Base-by-base conservation (phyloP, 2,113 vertebrate species). In the Phocoena phocoena region DNA sequence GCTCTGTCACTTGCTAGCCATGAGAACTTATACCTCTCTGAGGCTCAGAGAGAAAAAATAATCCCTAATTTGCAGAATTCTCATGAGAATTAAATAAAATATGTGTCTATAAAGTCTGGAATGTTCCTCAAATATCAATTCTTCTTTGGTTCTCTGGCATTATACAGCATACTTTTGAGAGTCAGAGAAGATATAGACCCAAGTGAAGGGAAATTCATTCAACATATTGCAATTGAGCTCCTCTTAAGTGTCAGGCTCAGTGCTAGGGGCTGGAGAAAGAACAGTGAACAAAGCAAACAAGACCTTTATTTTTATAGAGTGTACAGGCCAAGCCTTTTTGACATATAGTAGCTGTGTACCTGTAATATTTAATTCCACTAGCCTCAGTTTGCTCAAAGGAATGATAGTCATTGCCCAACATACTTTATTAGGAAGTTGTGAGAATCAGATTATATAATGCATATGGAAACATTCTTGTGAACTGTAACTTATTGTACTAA, bases 71-170 rank as follows among this genome's bases (percentile, higher is more conserved):
- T 95, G 38, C n/a, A 83, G 44, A 36, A 58, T 79, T 89, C 14
- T 82, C 9, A 44, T 85, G 23, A 92, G 15, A n/a, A 86, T 89
- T 68, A 73, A 93, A 68, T 60, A 90, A 94, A 89, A 88, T 80
- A 62, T 79, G 23, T 38, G 33, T 33, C 53, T 81, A 44, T 41
- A 38, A 6, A 7, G 5, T 23, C 77, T 82, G 6, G 17, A 8
- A 23, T 81, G 15, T 58, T 93, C 38, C 17, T 91, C 28, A 62
- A 82, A 73, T 67, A 63, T 50, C 33, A 79, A 2, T 23, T 92
- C 18, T 80, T 95, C 3, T 77, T 92, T 87, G 3, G 5, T 95
- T 84, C 47, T 20, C 21, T 80, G 50, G 73, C 31, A 92, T 65
- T 82, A 36, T 73, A 92, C 6, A 74, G 26, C 23, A 68, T 21